Percentiles rank a stretch among this genome's conserved stretches.
Conservation (phyloP, 1,140 invertebrate genomes). For the Cydia fagiglandana region DNA sequence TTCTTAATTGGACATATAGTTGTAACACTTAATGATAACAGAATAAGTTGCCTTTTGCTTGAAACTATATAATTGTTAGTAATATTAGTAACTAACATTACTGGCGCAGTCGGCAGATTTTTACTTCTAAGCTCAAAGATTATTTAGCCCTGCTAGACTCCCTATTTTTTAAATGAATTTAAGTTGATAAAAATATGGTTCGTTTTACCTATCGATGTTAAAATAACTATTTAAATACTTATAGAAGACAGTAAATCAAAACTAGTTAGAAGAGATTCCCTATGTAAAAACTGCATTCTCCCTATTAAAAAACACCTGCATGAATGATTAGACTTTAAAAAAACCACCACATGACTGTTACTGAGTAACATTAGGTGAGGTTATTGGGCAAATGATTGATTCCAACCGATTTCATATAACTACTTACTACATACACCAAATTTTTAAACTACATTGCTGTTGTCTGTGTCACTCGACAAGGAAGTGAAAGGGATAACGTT, state of each 20-base stretch:
- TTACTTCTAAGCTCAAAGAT: background rate
- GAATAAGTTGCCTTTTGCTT: background rate
- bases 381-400: constrained; percentile 18
- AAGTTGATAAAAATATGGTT: background rate
- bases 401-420: constrained; percentile 27
- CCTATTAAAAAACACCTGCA: constrained; percentile 9
- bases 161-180: background rate
- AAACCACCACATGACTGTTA: constrained; percentile 8
- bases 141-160: background rate
- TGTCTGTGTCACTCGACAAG: background rate
- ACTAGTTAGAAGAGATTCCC: background rate
- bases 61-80: background rate
- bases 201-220: background rate
- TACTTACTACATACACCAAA: background rate
- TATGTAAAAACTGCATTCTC: background rate
- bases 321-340: background rate
- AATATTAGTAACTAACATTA: background rate
- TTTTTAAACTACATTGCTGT: background rate
- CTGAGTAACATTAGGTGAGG: constrained; percentile 4
- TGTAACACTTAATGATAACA: no score
- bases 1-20: no score
- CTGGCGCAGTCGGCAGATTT: background rate
- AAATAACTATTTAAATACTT: background rate
- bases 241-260: background rate
- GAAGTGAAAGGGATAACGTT: background rate